Conservation (phyloP, 2,113 vertebrate genomes). For the Cinclus cinclus region DNA sequence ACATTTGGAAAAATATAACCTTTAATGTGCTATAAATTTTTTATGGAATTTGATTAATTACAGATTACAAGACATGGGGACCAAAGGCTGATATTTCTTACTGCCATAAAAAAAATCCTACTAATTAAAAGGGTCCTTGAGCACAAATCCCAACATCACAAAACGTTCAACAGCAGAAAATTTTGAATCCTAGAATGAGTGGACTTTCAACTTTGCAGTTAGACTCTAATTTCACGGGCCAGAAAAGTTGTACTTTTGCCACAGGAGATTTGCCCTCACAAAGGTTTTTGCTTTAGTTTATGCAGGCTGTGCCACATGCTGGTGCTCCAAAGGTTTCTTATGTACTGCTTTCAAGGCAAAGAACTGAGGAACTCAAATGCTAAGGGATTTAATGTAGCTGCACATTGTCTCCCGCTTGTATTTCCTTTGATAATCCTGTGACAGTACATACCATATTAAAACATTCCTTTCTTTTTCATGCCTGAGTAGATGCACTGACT, state of each 20-base stretch:
- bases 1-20: background rate
- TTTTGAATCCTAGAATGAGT: background rate
- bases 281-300: background rate
- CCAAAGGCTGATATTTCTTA: background rate
- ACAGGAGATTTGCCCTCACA: background rate
- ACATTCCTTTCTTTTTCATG: background rate
- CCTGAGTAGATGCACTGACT: background rate
- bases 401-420: constrained; percentile 12
- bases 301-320: background rate
- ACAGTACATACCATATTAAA: background rate
- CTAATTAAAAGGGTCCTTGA: background rate
- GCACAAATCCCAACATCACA: background rate
- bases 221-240: rapidly evolving
- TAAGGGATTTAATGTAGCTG: constrained; percentile 4
- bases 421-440: constrained; percentile 34
- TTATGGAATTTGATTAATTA: background rate
- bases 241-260: background rate
- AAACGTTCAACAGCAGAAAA: background rate
- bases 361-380: background rate
- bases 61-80: background rate
- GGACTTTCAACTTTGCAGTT: background rate
- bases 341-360: background rate
- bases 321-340: background rate
- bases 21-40: background rate
- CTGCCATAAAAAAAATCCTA: background rate